phyloP scores from a whole-genome alignment of 2,888 invertebrate genomes.

The Polietes domitor region DNA sequence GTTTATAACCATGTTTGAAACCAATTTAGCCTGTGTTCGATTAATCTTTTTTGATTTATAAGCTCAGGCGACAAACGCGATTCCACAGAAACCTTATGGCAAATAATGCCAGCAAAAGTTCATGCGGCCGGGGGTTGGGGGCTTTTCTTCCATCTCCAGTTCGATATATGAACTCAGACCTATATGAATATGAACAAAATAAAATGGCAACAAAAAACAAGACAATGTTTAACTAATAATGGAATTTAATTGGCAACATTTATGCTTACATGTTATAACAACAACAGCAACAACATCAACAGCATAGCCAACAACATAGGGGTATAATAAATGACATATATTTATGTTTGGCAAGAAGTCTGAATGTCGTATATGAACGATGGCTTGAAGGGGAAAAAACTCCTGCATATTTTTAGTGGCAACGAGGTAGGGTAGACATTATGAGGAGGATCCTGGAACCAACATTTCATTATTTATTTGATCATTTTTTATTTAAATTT shows the following conservation, averaged over 20 bases:
- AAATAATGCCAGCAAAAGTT: neutral
- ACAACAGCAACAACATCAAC: conserved; percentile 48
- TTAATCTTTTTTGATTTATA: conserved; percentile 67
- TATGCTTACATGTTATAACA: conserved; percentile 60
- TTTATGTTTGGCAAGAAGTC: conserved; percentile 51
- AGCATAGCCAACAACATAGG: conserved; percentile 46
- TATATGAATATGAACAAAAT: conserved; percentile 32
- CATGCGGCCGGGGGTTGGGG: neutral
- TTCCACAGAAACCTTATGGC: conserved; percentile 10
- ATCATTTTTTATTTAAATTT: too few relatives aligned
- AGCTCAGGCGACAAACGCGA: conserved; percentile 57
- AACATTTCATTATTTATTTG: too few relatives aligned
- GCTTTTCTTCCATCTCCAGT: neutral
- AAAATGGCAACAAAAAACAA: conserved; percentile 11
- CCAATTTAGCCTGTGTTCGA: conserved; percentile 64
- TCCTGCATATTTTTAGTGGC: conserved; percentile 47
- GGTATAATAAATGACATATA: conserved; percentile 63
- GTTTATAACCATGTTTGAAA: conserved; percentile 57
- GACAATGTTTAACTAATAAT: conserved; percentile 66
- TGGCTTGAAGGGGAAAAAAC: conserved; percentile 44
- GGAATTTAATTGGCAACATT: conserved; percentile 67
- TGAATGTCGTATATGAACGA: conserved; percentile 45
- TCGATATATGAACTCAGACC: neutral
- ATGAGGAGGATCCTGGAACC: too few relatives aligned
- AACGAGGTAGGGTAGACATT: neutral